phyloP scores from a whole-genome alignment of 2,797 vertebrate species.

The Phalloptychus januarius region DNA sequence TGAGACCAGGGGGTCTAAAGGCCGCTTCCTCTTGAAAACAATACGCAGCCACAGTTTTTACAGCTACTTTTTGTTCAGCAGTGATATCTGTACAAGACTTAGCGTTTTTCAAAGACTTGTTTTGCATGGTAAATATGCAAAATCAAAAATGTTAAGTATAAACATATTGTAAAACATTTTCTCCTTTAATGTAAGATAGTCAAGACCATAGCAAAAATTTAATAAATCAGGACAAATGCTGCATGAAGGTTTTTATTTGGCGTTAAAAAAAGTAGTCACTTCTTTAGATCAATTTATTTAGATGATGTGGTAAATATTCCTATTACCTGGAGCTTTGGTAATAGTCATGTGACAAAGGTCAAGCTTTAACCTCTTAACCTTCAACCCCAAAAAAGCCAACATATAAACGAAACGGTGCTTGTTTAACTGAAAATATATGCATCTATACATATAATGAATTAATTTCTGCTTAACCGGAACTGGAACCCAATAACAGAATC shows the following conservation, averaged over 20 bases:
- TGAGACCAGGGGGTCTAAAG: slow-evolving; percentile 62
- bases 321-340: background rate
- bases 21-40: slow-evolving; percentile 55
- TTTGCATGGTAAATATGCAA: background rate
- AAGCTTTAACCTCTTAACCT: background rate
- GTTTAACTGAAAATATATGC: no score
- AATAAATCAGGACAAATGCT: background rate
- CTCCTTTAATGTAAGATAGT: background rate
- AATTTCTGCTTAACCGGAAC: background rate
- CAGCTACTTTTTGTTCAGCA: background rate
- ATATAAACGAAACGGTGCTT: no score
- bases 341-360: background rate
- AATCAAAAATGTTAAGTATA: background rate
- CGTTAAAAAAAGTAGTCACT: background rate
- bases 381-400: background rate
- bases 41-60: slow-evolving; percentile 11
- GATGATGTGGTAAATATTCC: background rate
- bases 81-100: background rate
- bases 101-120: background rate
- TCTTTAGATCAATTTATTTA: no score
- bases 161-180: background rate
- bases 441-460: no score
- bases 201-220: background rate
- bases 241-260: background rate
- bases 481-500: background rate